Evolutionary conservation across 1,140 invertebrate species (phyloP), one percentile per base, ranked within the genome.

Genomic region (Ephestia elutella): DNA sequence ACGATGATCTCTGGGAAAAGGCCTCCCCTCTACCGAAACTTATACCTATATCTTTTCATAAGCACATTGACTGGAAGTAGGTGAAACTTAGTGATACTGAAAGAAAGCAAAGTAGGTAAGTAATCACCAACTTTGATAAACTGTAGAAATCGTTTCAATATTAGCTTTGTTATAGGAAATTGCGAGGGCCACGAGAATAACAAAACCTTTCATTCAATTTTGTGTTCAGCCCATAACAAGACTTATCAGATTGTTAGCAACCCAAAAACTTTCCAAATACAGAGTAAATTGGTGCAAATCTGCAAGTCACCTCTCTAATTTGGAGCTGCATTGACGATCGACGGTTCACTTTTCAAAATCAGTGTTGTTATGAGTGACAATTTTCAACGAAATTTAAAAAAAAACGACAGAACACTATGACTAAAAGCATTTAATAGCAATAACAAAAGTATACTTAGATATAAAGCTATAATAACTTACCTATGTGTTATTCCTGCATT

Each of bases 241-340:
- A 4, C 13, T 44, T n/a, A 44, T 44, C 38, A n/a, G 38, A 44
- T 44, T 44, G 0, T 44, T 15, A 44, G n/a, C 13, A 44, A 21
- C 55, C 53, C 54, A 71, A 59, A 53, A 66, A 62, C 66, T 71
- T 67, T 63, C 61, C 49, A 49, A 58, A 59, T 58, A 54, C 50
- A 48, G 53, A 38, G 49, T 51, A 66, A 63, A 64, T 61, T 63
- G 57, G 59, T 54, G 17, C 53, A 65, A 65, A 63, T 51, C 18
- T 63, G 67, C 63, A 49, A 54, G 58, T 66, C 67, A 66, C 61
- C 58, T 20, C 13, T 63, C 55, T 57, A 63, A 62, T 58, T 60
- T 54, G 28, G 38, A 25, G 17, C 17, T 60, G 20, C 55, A 60
- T 19, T 38, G 30, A 17, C 53, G 57, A 60, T 19, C 25, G 30